Base-by-base conservation (phyloP, 2,797 vertebrate species). In the Taeniopygia guttata region DNA sequence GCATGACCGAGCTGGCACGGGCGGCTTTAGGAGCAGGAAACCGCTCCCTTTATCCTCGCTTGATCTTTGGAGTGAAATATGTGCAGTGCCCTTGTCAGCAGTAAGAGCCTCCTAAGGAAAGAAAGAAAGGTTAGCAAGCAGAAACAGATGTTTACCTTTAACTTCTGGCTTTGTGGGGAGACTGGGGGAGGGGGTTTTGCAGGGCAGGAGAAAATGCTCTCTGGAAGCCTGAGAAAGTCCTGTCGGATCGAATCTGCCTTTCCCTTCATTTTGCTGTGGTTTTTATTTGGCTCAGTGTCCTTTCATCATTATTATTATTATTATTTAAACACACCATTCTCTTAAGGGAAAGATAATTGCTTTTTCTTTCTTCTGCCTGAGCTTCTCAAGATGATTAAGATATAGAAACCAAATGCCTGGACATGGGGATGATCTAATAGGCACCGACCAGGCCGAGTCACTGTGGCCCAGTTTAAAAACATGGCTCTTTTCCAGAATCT, bases 41-140 rank as follows among this genome's bases (percentile, higher is more conserved):
- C 94, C 51, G 16, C 77, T 63, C 96, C 96, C 94, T 92, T 91
- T 93, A 84, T 95, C 93, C 95, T 97, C 51, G 21, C 93, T 93
- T 94, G 93, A 92, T 94, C 96, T 96, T 93, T 88, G 1, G 70
- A 86, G 93, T 93, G 89, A 97, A 97, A 94, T 72, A 59, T 34
- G 69, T 54, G 81, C 83, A 45, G 56, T 56, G 83, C 74, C 96
- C 95, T 91, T 73, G 52, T 95, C 75, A n/a, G 94, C 95, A 87
- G 84, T 26, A 48, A 93, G 73, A 96, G 81, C 82, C 86, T 94
- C 70, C 59, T 40, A 73, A 95, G 90, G 67, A 83, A 77, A 83
- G 58, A 30, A 70, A 74, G 48, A 43, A 86, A 55, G 20, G 72
- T 74, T 91, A 83, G 90, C 67, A 75, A 84, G 84, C 85, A 87